Conservation (phyloP, 2,797 vertebrate species). For the Karalla daura region DNA sequence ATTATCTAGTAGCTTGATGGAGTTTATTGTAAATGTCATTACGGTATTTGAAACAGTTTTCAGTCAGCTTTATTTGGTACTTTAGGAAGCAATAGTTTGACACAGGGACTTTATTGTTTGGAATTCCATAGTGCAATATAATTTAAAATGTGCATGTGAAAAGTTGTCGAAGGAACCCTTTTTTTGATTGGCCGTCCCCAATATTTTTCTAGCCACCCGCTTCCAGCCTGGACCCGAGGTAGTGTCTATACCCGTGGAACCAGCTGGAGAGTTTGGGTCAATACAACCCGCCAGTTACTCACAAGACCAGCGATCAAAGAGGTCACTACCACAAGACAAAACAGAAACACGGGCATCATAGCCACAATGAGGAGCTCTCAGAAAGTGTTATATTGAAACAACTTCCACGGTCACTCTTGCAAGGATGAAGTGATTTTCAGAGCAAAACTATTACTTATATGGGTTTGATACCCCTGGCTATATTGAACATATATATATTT, state of each 20-base stretch:
- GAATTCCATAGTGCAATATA: constrained; percentile 71
- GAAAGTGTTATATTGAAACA: constrained; percentile 60
- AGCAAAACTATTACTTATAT: constrained; percentile 66
- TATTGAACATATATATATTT: constrained; percentile 77
- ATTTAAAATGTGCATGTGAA: constrained; percentile 81
- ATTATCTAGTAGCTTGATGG: constrained; percentile 83
- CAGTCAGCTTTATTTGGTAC: constrained; percentile 21
- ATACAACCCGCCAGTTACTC: constrained; percentile 82
- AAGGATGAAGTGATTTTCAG: constrained; percentile 57
- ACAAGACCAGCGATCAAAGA: constrained; percentile 89
- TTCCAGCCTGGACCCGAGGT: constrained; percentile 92
- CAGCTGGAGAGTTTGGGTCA: constrained; percentile 90
- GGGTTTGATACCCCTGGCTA: constrained; percentile 82
- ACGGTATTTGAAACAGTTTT: constrained; percentile 32
- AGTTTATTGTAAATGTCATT: constrained; percentile 68
- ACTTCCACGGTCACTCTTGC: constrained; percentile 54
- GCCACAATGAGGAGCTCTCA: constrained; percentile 63
- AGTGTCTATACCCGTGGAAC: constrained; percentile 91
- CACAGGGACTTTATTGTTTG: constrained; percentile 54
- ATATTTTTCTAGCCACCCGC: constrained; percentile 91
- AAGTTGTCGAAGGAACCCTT: constrained; percentile 78
- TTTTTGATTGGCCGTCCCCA: constrained; percentile 92
- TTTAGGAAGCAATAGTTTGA: constrained; percentile 50
- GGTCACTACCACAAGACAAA: constrained; percentile 86
- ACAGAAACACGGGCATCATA: constrained; percentile 83